phyloP scores from a whole-genome alignment of 1,140 invertebrate genomes.

The Musca vetustissima region DNA sequence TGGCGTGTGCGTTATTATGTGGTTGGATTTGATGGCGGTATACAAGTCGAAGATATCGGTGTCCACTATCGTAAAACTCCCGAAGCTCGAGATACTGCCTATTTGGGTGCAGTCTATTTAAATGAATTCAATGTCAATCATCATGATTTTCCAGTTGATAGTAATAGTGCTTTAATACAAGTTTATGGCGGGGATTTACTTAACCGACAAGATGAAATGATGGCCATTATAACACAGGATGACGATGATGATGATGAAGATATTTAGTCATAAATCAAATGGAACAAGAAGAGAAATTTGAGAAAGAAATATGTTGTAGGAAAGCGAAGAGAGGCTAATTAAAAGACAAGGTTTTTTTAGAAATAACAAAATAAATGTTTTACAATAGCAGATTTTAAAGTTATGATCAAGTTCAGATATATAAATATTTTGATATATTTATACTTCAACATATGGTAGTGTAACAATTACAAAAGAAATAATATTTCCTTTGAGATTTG shows the following conservation, averaged over 20 bases:
- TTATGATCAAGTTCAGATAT: no score
- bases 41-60: slow-evolving; percentile 42
- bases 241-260: background rate
- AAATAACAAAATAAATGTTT: no score
- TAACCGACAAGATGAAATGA: background rate
- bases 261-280: no score
- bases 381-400: no score
- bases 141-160: slow-evolving; percentile 22
- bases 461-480: no score
- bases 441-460: no score
- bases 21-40: slow-evolving; percentile 37
- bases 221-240: background rate
- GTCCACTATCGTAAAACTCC: slow-evolving; percentile 31
- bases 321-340: no score
- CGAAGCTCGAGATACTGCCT: slow-evolving; percentile 25
- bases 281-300: no score
- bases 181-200: slow-evolving; percentile 27
- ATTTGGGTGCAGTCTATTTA: slow-evolving; percentile 44
- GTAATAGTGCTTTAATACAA: slow-evolving; percentile 27
- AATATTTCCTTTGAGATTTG: no score
- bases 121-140: slow-evolving; percentile 29
- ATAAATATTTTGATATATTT: no score
- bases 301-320: no score
- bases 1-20: slow-evolving; percentile 48
- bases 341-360: no score